Conservation (phyloP, 2,113 vertebrate genomes). For the Rhinichthys klamathensis region DNA sequence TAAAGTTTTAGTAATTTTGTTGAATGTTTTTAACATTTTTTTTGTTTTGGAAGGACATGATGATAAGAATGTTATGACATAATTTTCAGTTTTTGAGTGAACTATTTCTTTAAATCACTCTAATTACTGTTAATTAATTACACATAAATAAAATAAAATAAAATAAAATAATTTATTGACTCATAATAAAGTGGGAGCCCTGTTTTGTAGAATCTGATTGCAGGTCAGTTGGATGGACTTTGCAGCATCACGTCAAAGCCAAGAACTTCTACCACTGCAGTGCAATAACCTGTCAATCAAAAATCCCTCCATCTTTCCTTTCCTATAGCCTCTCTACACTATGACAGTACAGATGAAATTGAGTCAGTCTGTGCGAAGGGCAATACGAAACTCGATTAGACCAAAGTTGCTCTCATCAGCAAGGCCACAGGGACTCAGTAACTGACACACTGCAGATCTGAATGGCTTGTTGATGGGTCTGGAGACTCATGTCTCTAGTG, state of each 20-base stretch:
- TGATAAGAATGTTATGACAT: no score
- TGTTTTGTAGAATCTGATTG: not conserved
- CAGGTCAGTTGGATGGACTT: not conserved
- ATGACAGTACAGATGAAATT: not conserved
- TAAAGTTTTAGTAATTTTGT: no score
- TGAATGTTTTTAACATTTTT: no score
- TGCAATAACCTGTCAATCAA: constrained; percentile 32
- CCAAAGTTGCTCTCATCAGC: constrained; percentile 33
- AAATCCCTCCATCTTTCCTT: constrained; percentile 18
- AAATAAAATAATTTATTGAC: not conserved
- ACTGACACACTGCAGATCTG: not conserved
- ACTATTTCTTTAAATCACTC: not conserved
- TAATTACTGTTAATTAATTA: not conserved
- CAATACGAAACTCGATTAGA: constrained; percentile 29
- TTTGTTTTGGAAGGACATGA: no score
- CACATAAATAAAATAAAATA: not conserved
- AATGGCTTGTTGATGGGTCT: constrained; percentile 24
- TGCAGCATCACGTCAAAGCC: constrained; percentile 27
- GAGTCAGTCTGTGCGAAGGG: not conserved
- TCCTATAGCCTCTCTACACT: constrained; percentile 1
- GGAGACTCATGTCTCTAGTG: constrained; percentile 25
- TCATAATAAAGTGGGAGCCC: not conserved
- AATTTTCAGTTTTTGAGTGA: no score
- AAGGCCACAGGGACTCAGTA: constrained; percentile 17
- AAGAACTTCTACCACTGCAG: constrained; percentile 35